phyloP scores from a whole-genome alignment of 2,888 invertebrate genomes.

The Drosophila siamana region DNA sequence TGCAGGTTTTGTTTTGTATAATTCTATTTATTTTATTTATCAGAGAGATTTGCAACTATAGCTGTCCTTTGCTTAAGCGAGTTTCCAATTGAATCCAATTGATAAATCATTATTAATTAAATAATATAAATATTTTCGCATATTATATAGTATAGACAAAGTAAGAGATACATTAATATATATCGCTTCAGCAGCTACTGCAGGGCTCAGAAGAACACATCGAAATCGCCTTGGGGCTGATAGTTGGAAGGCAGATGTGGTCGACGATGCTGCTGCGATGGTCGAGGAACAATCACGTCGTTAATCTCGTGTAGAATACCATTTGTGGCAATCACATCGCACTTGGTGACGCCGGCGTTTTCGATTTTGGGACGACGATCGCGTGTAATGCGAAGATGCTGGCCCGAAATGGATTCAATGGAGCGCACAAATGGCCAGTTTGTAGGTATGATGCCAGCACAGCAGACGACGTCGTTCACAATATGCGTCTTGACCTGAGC shows the following conservation, averaged over 20 bases:
- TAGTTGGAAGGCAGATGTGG: slow-evolving; percentile 57
- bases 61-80: slow-evolving; percentile 23
- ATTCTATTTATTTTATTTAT: slow-evolving; percentile 64
- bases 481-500: slow-evolving; percentile 84
- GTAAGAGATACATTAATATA: slow-evolving; percentile 31
- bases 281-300: slow-evolving; percentile 82
- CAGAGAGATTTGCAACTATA: slow-evolving; percentile 28
- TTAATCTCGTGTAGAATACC: slow-evolving; percentile 85
- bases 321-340: slow-evolving; percentile 84
- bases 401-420: slow-evolving; percentile 83
- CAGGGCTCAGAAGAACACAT: slow-evolving; percentile 72
- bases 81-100: slow-evolving; percentile 44
- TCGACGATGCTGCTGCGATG: slow-evolving; percentile 54
- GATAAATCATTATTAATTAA: slow-evolving; percentile 66
- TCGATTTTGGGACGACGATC: slow-evolving; percentile 85
- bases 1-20: not conserved
- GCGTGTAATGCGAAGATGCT: slow-evolving; percentile 83
- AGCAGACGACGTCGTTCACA: slow-evolving; percentile 85
- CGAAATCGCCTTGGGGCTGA: slow-evolving; percentile 67
- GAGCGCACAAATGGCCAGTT: slow-evolving; percentile 85
- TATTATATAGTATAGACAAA: slow-evolving; percentile 29
- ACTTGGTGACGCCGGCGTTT: slow-evolving; percentile 85
- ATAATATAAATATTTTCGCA: slow-evolving; percentile 65
- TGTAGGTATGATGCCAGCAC: slow-evolving; percentile 85
- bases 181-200: not conserved